Evolutionary conservation across 2,888 invertebrate species (phyloP).

Genomic region (Cremastinae sp.): DNA sequence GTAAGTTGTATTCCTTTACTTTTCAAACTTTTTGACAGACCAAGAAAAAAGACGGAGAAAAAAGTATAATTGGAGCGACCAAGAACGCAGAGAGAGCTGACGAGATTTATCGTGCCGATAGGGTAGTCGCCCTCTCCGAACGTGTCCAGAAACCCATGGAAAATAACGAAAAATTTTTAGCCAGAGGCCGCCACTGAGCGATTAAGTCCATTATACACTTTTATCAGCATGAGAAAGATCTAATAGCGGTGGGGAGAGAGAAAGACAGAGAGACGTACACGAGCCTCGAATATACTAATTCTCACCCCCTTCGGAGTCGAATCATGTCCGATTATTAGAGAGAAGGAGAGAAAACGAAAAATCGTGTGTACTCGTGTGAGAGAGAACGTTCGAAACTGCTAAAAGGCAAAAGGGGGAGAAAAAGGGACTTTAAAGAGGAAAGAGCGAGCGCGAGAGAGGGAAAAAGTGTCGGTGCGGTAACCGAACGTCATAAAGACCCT

Average conservation of each 20-base stretch:
- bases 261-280: constrained; percentile 59
- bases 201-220: constrained; percentile 79
- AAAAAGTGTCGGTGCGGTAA: constrained; percentile 21
- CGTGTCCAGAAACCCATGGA: constrained; percentile 75
- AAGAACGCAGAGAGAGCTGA: constrained; percentile 17
- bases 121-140: constrained; percentile 54
- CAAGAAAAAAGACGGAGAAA: constrained; percentile 55
- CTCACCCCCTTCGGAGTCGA: constrained; percentile 63
- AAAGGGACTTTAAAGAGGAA: constrained; percentile 31
- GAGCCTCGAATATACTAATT: constrained; percentile 65
- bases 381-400: constrained; percentile 5
- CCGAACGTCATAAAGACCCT: constrained; percentile 62
- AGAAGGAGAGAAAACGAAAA: constrained; percentile 22
- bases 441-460: constrained; percentile 3
- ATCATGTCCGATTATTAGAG: constrained; percentile 30
- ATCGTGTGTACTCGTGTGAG: no score
- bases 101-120: constrained; percentile 74
- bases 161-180: constrained; percentile 78
- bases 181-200: constrained; percentile 74
- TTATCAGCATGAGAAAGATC: constrained; percentile 80
- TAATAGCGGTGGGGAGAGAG: constrained; percentile 69
- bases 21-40: constrained; percentile 7
- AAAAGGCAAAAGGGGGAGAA: constrained; percentile 29
- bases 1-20: neutral
- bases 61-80: constrained; percentile 25